A percentile compares a stretch with the other conserved stretches of the same genome.
Conservation (phyloP, 2,113 vertebrate species). For the Pterocles orientalis region DNA sequence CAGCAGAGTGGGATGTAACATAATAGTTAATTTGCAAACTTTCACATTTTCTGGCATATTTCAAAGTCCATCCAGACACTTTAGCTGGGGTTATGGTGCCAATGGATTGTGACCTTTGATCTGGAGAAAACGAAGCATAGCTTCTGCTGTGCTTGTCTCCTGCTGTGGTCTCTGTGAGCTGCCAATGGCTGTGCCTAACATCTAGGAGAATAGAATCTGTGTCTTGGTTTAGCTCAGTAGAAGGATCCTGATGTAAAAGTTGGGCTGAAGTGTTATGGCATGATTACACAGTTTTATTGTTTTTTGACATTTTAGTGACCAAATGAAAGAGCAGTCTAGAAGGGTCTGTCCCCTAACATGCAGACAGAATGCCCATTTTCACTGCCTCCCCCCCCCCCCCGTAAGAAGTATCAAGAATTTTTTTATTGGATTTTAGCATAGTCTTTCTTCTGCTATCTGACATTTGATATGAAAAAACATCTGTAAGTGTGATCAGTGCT, state of each 20-base stretch:
- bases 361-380: neutral
- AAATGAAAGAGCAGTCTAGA: neutral
- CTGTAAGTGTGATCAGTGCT: neutral
- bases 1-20: neutral
- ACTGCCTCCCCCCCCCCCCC: too few relatives aligned
- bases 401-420: neutral
- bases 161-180: neutral
- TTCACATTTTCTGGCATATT: conserved; percentile 43
- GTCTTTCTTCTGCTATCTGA: neutral
- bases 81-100: conserved; percentile 44
- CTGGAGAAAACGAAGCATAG: neutral
- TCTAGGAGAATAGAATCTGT: neutral
- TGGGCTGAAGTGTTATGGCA: neutral
- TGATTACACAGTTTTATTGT: neutral
- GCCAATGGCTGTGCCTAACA: rapidly evolving
- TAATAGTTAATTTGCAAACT: conserved; percentile 71
- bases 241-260: neutral
- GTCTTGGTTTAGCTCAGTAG: neutral
- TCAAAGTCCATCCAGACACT: conserved; percentile 70
- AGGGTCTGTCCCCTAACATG: neutral
- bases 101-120: conserved; percentile 55
- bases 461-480: neutral
- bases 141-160: neutral
- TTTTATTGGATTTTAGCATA: neutral
- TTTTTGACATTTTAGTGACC: neutral